Conservation (phyloP, 2,113 vertebrate species). For the Anhinga rufa region DNA sequence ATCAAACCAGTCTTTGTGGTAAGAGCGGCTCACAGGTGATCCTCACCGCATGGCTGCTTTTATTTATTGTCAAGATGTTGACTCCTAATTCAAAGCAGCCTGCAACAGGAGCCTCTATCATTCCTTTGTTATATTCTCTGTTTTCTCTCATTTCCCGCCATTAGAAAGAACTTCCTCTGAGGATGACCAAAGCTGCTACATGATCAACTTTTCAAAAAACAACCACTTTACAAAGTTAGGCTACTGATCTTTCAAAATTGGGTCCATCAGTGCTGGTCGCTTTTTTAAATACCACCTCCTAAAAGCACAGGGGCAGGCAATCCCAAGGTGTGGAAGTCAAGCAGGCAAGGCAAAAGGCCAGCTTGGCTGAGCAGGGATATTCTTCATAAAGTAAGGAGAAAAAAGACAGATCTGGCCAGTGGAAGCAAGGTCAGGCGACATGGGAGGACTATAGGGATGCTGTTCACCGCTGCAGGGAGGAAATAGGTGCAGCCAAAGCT, state of each 20-base stretch:
- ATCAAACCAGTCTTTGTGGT: not conserved
- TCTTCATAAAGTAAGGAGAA: no score
- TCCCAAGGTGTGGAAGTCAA: no score
- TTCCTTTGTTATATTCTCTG: not conserved
- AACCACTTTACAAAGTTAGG: not conserved
- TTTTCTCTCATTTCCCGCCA: not conserved
- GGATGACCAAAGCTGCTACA: not conserved
- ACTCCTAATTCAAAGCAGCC: not conserved
- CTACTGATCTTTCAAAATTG: not conserved
- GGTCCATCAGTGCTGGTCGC: no score
- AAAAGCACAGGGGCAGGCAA: no score
- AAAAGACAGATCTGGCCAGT: no score
- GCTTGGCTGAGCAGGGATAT: no score
- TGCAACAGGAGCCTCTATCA: not conserved
- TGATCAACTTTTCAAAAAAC: not conserved
- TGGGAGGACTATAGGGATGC: no score
- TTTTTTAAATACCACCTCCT: no score
- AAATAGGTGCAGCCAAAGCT: no score
- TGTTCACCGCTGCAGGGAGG: no score
- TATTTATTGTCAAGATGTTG: not conserved
- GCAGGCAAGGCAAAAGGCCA: no score
- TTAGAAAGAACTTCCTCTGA: not conserved
- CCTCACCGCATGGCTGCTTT: not conserved
- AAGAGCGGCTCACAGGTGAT: not conserved
- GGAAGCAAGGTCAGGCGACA: no score